phyloP scores from a whole-genome alignment of 53 echinoderm and acorn worm species.

The Hippasteria phrygiana region DNA sequence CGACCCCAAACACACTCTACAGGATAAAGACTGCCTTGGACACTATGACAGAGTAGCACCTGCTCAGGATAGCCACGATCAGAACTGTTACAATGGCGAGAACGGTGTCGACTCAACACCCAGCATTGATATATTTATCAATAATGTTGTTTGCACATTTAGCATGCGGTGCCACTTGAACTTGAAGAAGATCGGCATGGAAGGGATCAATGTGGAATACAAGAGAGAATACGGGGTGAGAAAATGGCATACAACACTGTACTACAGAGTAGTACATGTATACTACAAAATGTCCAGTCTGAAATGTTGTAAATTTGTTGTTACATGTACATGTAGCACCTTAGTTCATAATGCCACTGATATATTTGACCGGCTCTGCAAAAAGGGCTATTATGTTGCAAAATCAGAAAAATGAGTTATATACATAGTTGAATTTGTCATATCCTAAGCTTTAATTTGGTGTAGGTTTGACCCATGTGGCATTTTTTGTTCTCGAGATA shows the following conservation, averaged over 20 bases:
- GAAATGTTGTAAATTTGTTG: too few species aligned
- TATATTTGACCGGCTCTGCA: too few species aligned
- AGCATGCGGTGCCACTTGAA: constrained; percentile 92
- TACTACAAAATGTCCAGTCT: too few species aligned
- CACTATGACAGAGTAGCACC: not conserved
- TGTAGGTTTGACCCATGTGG: too few species aligned
- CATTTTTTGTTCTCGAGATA: too few species aligned
- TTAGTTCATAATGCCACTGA: too few species aligned
- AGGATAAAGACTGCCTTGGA: not conserved
- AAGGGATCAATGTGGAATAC: constrained; percentile 93
- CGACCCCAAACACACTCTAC: not conserved
- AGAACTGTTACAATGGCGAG: constrained; percentile 19
- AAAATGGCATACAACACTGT: not conserved
- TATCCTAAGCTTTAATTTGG: too few species aligned
- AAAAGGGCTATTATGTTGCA: too few species aligned
- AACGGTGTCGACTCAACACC: constrained; percentile 49
- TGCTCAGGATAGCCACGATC: not conserved
- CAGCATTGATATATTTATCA: constrained; percentile 92
- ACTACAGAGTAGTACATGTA: too few species aligned
- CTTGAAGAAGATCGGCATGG: constrained; percentile 85
- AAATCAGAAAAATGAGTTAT: too few species aligned
- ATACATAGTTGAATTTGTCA: too few species aligned
- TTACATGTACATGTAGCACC: too few species aligned
- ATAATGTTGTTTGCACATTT: constrained; percentile 96
- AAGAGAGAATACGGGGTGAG: constrained; percentile 94